These are phyloP conservation scores for Apostichopus japonicus DNA, from an alignment of 35 echinoderm and acorn worm species.

Conservation along the genomic window DNA sequence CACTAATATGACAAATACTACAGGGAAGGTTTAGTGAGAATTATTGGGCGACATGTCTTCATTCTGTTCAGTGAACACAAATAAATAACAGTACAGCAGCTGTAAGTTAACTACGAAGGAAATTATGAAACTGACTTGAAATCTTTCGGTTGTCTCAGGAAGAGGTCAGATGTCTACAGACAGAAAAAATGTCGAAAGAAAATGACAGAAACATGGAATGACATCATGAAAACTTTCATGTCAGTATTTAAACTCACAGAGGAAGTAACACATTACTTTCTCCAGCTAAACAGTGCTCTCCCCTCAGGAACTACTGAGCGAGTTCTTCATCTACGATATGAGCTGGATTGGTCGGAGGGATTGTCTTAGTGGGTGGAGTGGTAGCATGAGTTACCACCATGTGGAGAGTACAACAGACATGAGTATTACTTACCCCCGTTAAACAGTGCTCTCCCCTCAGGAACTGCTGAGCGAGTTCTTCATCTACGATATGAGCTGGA, in stretches of 20 bases:
- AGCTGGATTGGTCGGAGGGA: not conserved
- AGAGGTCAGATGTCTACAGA: not conserved
- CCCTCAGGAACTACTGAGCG: slow-evolving; percentile 69
- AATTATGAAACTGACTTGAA: not conserved
- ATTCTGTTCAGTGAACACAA: too few species aligned
- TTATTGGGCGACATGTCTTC: too few species aligned
- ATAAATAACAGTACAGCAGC: too few species aligned
- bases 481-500: slow-evolving; percentile 55
- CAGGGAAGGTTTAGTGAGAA: too few species aligned
- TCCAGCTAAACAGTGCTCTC: slow-evolving; percentile 89
- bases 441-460: slow-evolving; percentile 87
- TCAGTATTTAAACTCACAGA: too few species aligned
- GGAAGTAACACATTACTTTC: slow-evolving; percentile 43
- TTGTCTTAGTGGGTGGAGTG: slow-evolving; percentile 12
- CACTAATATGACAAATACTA: too few species aligned
- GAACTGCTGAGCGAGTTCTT: slow-evolving; percentile 78
- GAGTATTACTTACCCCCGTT: slow-evolving; percentile 68
- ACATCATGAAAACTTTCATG: too few species aligned
- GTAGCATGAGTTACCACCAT: not conserved
- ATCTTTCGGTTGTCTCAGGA: not conserved
- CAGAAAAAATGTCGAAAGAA: not conserved
- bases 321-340: slow-evolving; percentile 70
- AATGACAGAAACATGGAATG: too few species aligned
- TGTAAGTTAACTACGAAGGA: too few species aligned
- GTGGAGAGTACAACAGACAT: too few species aligned